Conservation (phyloP, 2,888 invertebrate genomes). For the Stenodema calcarata region DNA sequence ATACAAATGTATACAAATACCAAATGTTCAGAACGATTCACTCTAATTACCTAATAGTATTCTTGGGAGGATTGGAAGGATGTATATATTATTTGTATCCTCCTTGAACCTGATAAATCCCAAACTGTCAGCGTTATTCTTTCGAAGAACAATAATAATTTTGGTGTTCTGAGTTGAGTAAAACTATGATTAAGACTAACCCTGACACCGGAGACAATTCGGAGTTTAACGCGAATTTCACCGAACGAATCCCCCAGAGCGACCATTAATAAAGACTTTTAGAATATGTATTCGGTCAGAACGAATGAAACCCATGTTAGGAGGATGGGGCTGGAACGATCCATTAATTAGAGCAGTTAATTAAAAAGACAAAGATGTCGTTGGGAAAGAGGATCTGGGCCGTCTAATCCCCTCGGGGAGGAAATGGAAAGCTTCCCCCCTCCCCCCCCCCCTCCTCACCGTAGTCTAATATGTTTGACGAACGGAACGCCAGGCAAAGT, state of each 20-base stretch:
- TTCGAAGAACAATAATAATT: too few relatives aligned
- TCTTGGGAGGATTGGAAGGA: too few relatives aligned
- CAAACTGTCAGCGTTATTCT: too few relatives aligned
- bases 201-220: too few relatives aligned
- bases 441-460: too few relatives aligned
- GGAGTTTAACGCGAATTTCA: not conserved
- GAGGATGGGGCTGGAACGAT: not conserved
- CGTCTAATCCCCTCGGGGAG: not conserved
- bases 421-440: not conserved
- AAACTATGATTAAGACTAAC: too few relatives aligned
- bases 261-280: not conserved
- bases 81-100: too few relatives aligned
- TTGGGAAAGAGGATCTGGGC: not conserved
- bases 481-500: not conserved
- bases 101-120: too few relatives aligned
- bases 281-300: not conserved
- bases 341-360: constrained; percentile 26
- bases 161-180: too few relatives aligned
- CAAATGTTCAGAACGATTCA: too few relatives aligned
- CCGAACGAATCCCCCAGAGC: not conserved
- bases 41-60: too few relatives aligned
- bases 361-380: constrained; percentile 19
- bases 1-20: too few relatives aligned
- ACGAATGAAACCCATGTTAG: not conserved
- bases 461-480: not conserved